Conservation (phyloP, 92 coral and sea anemone species). For the Umimayanthus kanabou region DNA sequence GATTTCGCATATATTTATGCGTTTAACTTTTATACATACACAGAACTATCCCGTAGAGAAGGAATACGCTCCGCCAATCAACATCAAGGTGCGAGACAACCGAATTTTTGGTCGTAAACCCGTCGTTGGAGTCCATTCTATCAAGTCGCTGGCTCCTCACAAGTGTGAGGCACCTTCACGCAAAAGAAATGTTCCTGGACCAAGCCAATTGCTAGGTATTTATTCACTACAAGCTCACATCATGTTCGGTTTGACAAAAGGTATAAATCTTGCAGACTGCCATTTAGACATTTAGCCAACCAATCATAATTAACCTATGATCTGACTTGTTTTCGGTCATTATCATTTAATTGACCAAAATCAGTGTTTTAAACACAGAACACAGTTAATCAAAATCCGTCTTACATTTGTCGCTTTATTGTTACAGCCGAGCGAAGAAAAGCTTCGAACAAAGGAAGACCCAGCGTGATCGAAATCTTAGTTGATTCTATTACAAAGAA, state of each 20-base stretch:
- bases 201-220: background rate
- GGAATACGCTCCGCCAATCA: conserved; percentile 82
- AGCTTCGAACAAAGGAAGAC: background rate
- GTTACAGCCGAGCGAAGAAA: background rate
- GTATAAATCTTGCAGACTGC: too few species aligned
- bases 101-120: conserved; percentile 94
- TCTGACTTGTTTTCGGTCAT: background rate
- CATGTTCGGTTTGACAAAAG: background rate
- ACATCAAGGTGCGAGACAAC: conserved; percentile 87
- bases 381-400: background rate
- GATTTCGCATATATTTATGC: background rate
- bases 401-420: background rate
- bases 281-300: too few species aligned
- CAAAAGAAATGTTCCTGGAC: background rate
- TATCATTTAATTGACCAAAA: background rate
- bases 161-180: conserved; percentile 59
- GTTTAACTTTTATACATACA: background rate
- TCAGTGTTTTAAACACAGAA: background rate
- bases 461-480: background rate
- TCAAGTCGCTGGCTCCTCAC: conserved; percentile 71
- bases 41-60: conserved; percentile 88
- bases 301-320: background rate
- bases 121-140: conserved; percentile 84
- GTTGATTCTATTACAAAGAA: background rate
- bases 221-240: background rate